These are phyloP conservation scores for Motacilla alba DNA, from an alignment of 2,113 vertebrate genomes.

Conservation along the genomic window DNA sequence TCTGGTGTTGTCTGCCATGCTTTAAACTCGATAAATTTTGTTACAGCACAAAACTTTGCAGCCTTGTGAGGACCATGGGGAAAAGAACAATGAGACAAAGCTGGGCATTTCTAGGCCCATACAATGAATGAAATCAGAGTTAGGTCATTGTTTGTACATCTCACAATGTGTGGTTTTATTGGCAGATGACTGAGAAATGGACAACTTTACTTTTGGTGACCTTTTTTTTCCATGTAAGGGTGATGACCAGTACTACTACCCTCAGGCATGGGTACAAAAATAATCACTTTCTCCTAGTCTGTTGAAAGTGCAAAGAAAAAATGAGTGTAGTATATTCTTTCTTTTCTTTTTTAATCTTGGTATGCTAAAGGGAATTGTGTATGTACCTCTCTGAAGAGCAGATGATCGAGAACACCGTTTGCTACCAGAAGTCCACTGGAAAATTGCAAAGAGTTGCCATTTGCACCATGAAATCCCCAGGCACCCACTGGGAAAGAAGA, in stretches of 20 bases:
- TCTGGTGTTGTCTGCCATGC: not conserved
- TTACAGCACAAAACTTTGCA: not conserved
- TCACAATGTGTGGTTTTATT: not conserved
- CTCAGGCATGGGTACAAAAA: not conserved
- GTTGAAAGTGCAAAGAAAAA: not conserved
- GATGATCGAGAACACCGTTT: not conserved
- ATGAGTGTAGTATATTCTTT: fast-evolving
- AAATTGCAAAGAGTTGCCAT: not conserved
- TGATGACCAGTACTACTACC: not conserved
- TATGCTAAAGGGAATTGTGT: not conserved
- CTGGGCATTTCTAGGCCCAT: not conserved
- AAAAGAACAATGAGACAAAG: not conserved
- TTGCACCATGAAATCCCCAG: not conserved
- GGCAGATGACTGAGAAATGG: not conserved
- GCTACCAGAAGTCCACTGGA: not conserved
- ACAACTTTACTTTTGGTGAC: not conserved
- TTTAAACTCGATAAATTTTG: not conserved
- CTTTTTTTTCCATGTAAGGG: not conserved
- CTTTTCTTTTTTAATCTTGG: not conserved
- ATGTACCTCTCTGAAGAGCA: fast-evolving
- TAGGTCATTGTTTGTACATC: not conserved
- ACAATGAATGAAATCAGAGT: not conserved
- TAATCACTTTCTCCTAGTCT: not conserved
- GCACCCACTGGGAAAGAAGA: not conserved
- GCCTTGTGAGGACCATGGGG: not conserved